Base-by-base conservation (phyloP, 2,113 vertebrate genomes). In the Craseonycteris thonglongyai region DNA sequence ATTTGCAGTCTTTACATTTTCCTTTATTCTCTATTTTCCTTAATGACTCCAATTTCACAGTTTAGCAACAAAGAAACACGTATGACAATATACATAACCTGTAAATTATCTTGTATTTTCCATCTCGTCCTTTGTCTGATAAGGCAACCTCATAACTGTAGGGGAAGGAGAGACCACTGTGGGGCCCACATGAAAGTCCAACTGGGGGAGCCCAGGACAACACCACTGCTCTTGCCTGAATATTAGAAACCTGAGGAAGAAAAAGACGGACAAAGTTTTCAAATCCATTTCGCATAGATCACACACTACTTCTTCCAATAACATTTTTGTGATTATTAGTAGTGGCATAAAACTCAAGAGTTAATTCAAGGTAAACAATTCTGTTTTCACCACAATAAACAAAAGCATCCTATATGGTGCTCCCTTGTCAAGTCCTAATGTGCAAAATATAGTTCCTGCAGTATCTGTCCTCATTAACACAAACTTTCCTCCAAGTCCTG, bases 51-150 rank as follows among this genome's bases (percentile, higher is more conserved):
- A 85, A 47, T 38, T 63, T 85, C 40, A 54, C 15, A 56, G 38
- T 33, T 76, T n/a, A n/a, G 58, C 30, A 76, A 83, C 1, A 35
- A 56, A 88, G 69, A 80, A 80, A 30, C 68, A 65, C n/a, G 78
- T 3, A 58, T 8, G n/a, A 68, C 68, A 71, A 74, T 5, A 89
- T 15, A 84, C 18, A 0, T 28, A 98, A 99, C 99, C 99, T 99
- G 99, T 99, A 99, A 98, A 99, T 98, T 88, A 98, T 97, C 96
- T 99, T 99, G 98, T 99, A 99, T 94, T 99, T 99, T 96, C 99
- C 99, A 82, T 99, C 99, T 47, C 99, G 98, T 59, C 99, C 99
- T 98, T 99, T 99, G 96, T 99, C 99, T 2, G 99, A 99, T 96
- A 99, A 99, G 97, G 99, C 98, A 87, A 99, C 98, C 97, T 99